phyloP scores from a whole-genome alignment of 2,797 vertebrate species.

The Cossypha heuglini region DNA sequence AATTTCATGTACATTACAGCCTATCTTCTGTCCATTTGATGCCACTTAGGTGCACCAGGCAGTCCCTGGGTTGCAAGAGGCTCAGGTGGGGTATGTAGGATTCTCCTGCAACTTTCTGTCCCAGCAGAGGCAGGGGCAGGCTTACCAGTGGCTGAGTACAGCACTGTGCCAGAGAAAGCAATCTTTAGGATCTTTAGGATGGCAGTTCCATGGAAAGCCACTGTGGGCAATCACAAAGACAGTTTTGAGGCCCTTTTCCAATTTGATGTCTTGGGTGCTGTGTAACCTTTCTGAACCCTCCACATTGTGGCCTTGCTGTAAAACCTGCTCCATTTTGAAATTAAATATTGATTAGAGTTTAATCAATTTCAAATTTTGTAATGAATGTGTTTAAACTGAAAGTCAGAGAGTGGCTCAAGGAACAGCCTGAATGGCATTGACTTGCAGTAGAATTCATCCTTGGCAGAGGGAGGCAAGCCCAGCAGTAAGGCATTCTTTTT shows the following conservation, averaged over 20 bases:
- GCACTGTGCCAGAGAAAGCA: background rate
- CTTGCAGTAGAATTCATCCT: background rate
- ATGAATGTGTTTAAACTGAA: background rate
- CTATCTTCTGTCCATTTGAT: too few relatives aligned
- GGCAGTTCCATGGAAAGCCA: background rate
- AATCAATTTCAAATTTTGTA: background rate
- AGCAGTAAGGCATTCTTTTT: background rate
- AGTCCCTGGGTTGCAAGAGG: background rate
- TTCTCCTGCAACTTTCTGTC: background rate
- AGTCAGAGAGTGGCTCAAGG: background rate
- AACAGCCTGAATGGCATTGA: background rate
- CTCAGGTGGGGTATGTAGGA: fast-evolving
- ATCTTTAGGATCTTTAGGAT: background rate
- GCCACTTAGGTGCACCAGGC: fast-evolving
- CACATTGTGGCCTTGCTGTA: background rate
- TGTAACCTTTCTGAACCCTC: background rate
- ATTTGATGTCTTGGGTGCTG: background rate
- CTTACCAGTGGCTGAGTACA: background rate
- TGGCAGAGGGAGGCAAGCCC: background rate
- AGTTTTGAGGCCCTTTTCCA: background rate
- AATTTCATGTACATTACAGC: background rate
- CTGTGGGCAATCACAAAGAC: background rate
- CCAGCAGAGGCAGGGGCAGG: fast-evolving
- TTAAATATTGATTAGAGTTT: background rate
- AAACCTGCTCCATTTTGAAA: background rate